Base-by-base conservation (phyloP, 2,797 vertebrate species). In the Heliangelus exortis region DNA sequence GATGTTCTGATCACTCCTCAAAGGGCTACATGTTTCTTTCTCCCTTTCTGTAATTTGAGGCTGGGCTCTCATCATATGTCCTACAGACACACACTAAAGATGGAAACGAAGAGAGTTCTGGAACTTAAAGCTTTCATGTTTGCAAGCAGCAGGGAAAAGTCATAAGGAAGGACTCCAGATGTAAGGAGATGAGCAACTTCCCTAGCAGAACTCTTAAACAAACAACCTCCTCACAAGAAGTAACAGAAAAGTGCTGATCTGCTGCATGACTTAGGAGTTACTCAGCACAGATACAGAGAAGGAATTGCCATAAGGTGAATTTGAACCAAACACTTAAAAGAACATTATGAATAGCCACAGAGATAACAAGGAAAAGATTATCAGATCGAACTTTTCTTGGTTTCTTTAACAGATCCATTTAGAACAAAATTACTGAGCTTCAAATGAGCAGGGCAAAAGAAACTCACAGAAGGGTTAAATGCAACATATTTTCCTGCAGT, bases 141-240 rank as follows among this genome's bases (percentile, higher is more conserved):
- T 41, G 39, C 39, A 41, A 72, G 51, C 53, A 82, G 54, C 34
- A 83, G 9, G 36, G 36, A 74, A 85, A 87, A 91, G 29, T 83
- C 45, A 39, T 6, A 87, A 20, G 31, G 31, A 66, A 92, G 43
- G 43, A 73, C 55, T 95, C 39, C 80, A 73, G 51, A 90, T 59
- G 34, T 21, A 85, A 61, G 36, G 20, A 92, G 66, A 81, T 45
- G 62, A 76, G 48, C 57, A 93, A 55, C 55, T 55, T 63, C 17
- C 18, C 47, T 29, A 62, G 26, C 84, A 90, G 51, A 95, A 95
- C n/a, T 69, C 67, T 76, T 79, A 28, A 90, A 78, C 62, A 91
- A 93, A 88, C 74, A 88, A 7, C 54, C 58, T 84, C 78, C 84
- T 84, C 68, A 45, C 57, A 88, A 62, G 41, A 84, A 94, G 25